Percentiles rank a stretch among this genome's conserved stretches.
Evolutionary conservation across 2,888 invertebrate genomes (phyloP).

Genomic region (Epistrophe eligans): DNA sequence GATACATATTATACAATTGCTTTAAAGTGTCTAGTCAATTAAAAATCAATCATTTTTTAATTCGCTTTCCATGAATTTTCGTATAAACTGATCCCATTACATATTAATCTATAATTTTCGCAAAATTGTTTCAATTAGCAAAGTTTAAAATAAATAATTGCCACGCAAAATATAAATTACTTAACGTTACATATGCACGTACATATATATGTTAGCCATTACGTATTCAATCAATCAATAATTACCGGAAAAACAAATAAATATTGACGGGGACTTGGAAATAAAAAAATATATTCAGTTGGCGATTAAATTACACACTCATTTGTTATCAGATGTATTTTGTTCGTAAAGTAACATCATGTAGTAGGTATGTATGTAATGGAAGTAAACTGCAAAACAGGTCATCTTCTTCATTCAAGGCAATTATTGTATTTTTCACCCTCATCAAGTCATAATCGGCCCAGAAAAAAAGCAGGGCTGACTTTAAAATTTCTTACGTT

Average conservation of each 20-base stretch:
- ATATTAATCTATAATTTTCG: too few species aligned
- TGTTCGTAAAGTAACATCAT: background rate
- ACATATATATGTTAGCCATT: too few species aligned
- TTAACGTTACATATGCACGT: background rate
- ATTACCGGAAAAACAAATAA: slow-evolving; percentile 7
- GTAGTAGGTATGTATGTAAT: background rate
- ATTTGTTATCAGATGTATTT: slow-evolving; percentile 17
- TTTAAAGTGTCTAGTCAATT: too few species aligned
- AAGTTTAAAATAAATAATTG: slow-evolving; percentile 42
- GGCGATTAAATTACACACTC: slow-evolving; percentile 64
- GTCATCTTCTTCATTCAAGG: background rate
- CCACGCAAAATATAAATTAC: background rate
- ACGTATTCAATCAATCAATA: slow-evolving; percentile 50
- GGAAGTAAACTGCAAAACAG: background rate
- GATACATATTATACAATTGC: too few species aligned
- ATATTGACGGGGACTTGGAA: background rate
- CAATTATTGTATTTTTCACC: slow-evolving; percentile 66
- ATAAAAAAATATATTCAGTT: slow-evolving; percentile 30
- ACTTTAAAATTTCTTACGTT: slow-evolving; percentile 41
- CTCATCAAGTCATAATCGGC: slow-evolving; percentile 44
- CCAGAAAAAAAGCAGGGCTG: slow-evolving; percentile 13
- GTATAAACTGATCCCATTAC: background rate
- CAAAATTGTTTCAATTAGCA: slow-evolving; percentile 41
- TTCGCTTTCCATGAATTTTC: background rate
- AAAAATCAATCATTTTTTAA: background rate